These are phyloP conservation scores for Pachyuromys duprasi DNA, from an alignment of 2,797 vertebrate genomes.

Conservation along the genomic window DNA sequence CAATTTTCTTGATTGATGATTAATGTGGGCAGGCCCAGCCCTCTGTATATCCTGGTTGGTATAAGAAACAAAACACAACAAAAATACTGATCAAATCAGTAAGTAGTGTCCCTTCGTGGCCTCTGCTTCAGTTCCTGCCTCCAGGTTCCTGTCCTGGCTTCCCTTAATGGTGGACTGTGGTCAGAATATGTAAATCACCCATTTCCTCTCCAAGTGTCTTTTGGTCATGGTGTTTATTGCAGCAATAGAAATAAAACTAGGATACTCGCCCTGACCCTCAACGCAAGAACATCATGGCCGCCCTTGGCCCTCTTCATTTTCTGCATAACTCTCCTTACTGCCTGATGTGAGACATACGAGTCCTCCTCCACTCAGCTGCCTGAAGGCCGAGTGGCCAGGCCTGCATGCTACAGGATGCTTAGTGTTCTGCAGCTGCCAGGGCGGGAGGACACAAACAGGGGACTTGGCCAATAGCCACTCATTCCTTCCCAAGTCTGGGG, in stretches of 20 bases:
- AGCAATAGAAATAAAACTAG: neutral
- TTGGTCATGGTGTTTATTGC: neutral
- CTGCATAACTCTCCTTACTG: neutral
- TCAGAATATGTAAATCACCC: neutral
- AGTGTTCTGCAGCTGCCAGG: neutral
- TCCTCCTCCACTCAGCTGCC: neutral
- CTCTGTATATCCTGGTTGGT: neutral
- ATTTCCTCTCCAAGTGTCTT: neutral
- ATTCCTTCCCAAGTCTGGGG: neutral
- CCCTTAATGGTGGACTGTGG: neutral
- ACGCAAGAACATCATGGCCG: neutral
- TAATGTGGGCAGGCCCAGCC: neutral
- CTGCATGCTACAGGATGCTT: neutral
- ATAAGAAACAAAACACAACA: neutral
- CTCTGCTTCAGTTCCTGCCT: neutral
- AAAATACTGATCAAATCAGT: neutral
- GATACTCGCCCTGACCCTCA: neutral
- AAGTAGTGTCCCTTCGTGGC: neutral
- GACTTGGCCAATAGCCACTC: neutral
- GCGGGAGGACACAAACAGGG: neutral
- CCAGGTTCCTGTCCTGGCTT: neutral
- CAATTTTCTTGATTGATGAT: neutral
- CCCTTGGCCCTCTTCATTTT: neutral
- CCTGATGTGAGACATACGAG: neutral
- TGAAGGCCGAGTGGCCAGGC: neutral